Base-by-base conservation (phyloP, 2,113 vertebrate species). In the Rhinoptilus africanus region DNA sequence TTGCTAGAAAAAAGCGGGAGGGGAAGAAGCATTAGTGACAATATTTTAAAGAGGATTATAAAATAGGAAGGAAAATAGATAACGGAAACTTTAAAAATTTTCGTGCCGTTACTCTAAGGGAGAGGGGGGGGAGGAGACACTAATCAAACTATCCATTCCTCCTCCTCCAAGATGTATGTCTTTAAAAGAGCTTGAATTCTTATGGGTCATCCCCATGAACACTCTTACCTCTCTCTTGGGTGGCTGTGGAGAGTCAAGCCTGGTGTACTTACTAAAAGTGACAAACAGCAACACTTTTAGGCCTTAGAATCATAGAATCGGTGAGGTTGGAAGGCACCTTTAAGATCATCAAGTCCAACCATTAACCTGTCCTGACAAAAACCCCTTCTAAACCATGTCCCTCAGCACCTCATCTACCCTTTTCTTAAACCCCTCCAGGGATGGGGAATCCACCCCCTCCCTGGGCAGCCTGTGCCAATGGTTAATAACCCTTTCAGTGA, bases 31-130 rank as follows among this genome's bases (percentile, higher is more conserved):
- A 28, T 45, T 14, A 81, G 10, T 71, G 85, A 83, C 77, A 86
- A 47, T 93, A 88, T 93, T 92, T 85, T 80, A 34, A 68, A 39
- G 24, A 77, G 41, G 43, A 68, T 88, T 84, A 77, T 27, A 39
- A 81, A 72, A 68, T 32, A 43, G 14, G 51, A 64, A 84, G 37
- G 26, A 64, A 75, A 80, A 77, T 54, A 59, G 28, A 62, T 35
- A n/a, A 51, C 26, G 69, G 34, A 66, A 76, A 6, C 19, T 51
- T 78, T 1, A 68, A 82, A 37, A 67, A 56, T 57, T 71, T 9
- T 64, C 47, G 75, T 91, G 47, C 21, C 1, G 0, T 77, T 92
- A 3, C 43, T 8, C 10, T 59, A 9, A 26, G 10, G 26, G 17
- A 16, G 19, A 30, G 8, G 2, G 4, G 1, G 6, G 26, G 16